These are phyloP conservation scores for Silurus lanzhouensis DNA, from an alignment of 2,797 vertebrate species.

Conservation along the genomic window DNA sequence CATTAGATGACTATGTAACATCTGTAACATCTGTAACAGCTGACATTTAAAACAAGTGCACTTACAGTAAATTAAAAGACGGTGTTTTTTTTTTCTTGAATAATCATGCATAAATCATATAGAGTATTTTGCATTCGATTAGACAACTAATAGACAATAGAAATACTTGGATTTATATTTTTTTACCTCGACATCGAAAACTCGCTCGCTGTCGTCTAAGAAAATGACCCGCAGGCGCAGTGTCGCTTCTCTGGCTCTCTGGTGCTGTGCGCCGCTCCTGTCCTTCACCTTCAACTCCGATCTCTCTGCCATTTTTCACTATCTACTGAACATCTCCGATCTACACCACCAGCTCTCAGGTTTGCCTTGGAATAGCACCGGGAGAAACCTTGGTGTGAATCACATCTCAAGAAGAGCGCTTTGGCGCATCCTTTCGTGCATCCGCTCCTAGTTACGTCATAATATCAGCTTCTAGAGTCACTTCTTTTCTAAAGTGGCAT, in stretches of 20 bases:
- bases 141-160: neutral
- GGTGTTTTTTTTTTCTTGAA: neutral
- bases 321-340: neutral
- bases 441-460: neutral
- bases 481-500: neutral
- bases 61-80: too few relatives aligned
- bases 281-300: slow-evolving; percentile 51
- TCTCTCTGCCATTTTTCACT: slow-evolving; percentile 65
- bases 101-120: neutral
- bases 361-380: neutral
- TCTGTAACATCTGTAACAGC: too few relatives aligned
- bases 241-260: slow-evolving; percentile 65
- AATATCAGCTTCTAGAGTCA: neutral
- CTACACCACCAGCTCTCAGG: neutral
- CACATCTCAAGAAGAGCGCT: neutral
- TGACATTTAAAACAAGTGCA: neutral
- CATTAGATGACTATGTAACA: neutral
- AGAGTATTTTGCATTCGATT: too few relatives aligned
- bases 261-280: slow-evolving; percentile 38
- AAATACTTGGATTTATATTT: neutral
- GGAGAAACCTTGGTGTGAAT: neutral
- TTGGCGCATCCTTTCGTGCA: neutral
- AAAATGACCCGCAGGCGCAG: slow-evolving; percentile 74
- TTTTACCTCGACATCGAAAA: slow-evolving; percentile 78
- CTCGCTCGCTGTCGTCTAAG: slow-evolving; percentile 76